phyloP scores from a whole-genome alignment of 1,140 invertebrate species.

The Zaprionus kolodkinae region DNA sequence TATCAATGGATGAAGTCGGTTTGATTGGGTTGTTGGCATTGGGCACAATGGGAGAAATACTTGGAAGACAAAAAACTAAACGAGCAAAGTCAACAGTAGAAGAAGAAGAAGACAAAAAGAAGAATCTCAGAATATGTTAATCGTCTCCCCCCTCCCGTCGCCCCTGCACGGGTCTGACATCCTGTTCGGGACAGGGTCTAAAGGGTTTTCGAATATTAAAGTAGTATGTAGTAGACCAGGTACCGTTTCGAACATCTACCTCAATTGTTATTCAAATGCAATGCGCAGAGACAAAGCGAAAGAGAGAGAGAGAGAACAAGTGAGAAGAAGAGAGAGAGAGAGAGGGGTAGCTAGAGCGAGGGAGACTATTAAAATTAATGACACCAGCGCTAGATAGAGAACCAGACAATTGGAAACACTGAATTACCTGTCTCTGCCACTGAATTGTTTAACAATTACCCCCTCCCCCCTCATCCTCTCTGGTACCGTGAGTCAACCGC shows the following conservation, averaged over 20 bases:
- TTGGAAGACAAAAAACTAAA: constrained; percentile 43
- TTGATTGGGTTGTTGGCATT: constrained; percentile 76
- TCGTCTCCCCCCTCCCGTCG: background rate
- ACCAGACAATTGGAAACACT: constrained; percentile 26
- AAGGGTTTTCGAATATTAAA: constrained; percentile 72
- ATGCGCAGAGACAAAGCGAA: constrained; percentile 19
- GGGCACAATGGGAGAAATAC: constrained; percentile 44
- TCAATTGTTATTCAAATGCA: constrained; percentile 76
- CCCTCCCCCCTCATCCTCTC: too few relatives aligned
- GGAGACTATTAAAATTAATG: constrained; percentile 71
- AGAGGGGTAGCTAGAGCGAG: background rate
- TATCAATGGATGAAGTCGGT: constrained; percentile 51
- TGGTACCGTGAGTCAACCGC: constrained; percentile 63
- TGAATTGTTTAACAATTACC: constrained; percentile 44
- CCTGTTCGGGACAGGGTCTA: constrained; percentile 52
- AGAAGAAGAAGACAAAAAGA: constrained; percentile 8
- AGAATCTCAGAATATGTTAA: constrained; percentile 63
- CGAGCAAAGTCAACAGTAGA: constrained; percentile 38
- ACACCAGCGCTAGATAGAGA: constrained; percentile 37
- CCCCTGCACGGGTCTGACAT: constrained; percentile 36
- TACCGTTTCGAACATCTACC: constrained; percentile 20
- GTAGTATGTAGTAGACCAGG: constrained; percentile 24
- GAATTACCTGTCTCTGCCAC: constrained; percentile 29
- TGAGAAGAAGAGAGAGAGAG: background rate
- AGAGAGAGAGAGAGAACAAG: background rate